Conservation (phyloP, 1,140 invertebrate genomes). For the Drosophila sturtevanti region DNA sequence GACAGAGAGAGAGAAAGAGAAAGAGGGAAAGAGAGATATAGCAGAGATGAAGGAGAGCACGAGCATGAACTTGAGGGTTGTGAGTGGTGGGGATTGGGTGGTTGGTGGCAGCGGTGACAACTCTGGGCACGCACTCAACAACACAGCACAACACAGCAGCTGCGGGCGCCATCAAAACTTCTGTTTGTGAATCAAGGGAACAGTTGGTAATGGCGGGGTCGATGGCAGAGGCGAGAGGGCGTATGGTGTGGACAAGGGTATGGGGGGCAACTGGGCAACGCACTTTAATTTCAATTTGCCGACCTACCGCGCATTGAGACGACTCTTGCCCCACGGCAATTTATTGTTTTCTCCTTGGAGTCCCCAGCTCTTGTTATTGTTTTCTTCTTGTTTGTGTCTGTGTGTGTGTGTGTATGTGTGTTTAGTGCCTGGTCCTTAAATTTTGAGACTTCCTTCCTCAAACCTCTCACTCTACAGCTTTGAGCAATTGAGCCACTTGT, state of each 20-base stretch:
- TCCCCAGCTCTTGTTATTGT: constrained; percentile 54
- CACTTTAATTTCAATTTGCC: constrained; percentile 76
- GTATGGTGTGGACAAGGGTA: background rate
- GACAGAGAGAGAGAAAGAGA: background rate
- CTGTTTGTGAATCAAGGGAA: constrained; percentile 50
- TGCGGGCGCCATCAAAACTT: constrained; percentile 73
- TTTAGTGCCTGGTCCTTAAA: constrained; percentile 54
- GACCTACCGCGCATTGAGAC: constrained; percentile 34
- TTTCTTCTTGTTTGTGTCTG: constrained; percentile 25
- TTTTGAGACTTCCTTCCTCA: constrained; percentile 38
- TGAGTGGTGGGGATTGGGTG: background rate
- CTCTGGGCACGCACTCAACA: constrained; percentile 45
- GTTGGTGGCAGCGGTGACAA: constrained; percentile 27
- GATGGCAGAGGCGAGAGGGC: too few species aligned
- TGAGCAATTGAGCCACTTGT: constrained; percentile 72
- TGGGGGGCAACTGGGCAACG: constrained; percentile 34
- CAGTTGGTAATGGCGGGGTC: background rate
- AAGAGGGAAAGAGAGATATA: background rate
- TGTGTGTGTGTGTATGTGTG: constrained; percentile 33
- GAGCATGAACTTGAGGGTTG: background rate
- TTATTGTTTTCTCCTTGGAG: constrained; percentile 71
- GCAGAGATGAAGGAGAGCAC: background rate
- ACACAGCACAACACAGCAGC: constrained; percentile 42
- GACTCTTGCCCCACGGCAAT: constrained; percentile 55
- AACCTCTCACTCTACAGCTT: constrained; percentile 30